Percentiles rank a stretch among this genome's conserved stretches.
phyloP scores from a whole-genome alignment of 2,113 vertebrate species.

The Grammomys surdaster region DNA sequence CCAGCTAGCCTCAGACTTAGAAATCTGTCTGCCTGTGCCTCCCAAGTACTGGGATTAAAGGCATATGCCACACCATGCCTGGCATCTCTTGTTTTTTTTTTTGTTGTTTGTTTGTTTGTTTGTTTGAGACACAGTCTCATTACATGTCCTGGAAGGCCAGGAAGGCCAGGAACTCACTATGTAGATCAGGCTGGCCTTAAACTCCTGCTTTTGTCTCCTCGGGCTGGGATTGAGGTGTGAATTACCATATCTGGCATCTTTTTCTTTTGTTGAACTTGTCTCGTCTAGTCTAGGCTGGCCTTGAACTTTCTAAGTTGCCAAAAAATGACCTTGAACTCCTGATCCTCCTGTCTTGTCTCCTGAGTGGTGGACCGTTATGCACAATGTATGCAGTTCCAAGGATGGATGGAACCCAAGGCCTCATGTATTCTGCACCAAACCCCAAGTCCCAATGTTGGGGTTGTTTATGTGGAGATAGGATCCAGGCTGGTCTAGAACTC shows the following conservation, averaged over 20 bases:
- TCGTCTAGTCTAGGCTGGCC: background rate
- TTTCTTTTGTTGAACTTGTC: background rate
- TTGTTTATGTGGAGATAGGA: background rate
- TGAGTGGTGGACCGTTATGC: background rate
- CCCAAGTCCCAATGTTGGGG: background rate
- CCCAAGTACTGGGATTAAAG: too few species aligned
- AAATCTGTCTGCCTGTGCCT: too few species aligned
- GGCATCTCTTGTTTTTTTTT: too few species aligned
- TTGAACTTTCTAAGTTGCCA: background rate
- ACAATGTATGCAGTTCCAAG: background rate
- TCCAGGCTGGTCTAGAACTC: background rate
- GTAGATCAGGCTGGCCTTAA: background rate
- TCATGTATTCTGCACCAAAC: background rate
- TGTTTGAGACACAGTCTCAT: background rate
- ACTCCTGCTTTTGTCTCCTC: background rate
- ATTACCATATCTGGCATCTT: background rate
- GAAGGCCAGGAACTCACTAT: background rate
- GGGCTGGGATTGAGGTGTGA: background rate
- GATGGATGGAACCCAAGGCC: background rate
- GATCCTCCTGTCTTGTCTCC: too few species aligned
- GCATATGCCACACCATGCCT: too few species aligned
- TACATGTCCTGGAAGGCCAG: background rate
- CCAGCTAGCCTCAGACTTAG: too few species aligned
- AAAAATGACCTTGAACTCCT: background rate
- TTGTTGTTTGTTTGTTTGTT: too few species aligned